Base-by-base conservation (phyloP, 1,140 invertebrate species). In the Aphidius ervi region DNA sequence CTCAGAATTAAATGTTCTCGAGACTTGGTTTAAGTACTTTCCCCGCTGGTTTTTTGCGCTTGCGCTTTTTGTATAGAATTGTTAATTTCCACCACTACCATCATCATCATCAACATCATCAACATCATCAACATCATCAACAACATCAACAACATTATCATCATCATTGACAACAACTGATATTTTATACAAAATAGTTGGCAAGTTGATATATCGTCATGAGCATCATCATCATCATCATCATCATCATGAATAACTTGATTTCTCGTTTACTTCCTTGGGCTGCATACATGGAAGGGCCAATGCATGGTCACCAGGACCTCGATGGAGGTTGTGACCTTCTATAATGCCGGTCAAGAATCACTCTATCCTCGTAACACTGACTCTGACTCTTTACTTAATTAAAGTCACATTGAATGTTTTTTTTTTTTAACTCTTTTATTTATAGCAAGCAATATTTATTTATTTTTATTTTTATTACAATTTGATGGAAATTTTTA, bases 1-100 rank as follows among this genome's bases (percentile, higher is more conserved):
- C 75, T 75, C 75, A 69, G 63, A 63, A 65, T 50, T 65, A 54
- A 55, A 68, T 70, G 63, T 54, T 65, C 67, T 59, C 68, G 65
- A 63, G 63, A 71, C 68, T 69, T 74, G 64, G 23, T 75, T 76
- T 77, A 75, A 77, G 72, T 77, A 77, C 74, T 74, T 74, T 77
- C 73, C 58, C 68, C 56, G 54, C 57, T 47, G 55, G 39, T 63
- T 37, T 31, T 3, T 56, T 59, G 62, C 52, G 48, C 63, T 65
- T 59, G 58, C 56, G 59, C 59, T 41, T 53, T 42, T 57, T 50
- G 46, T 42, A 31, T 3, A 31, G 4, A 3, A 31, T 31, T 1
- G 23, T 31, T 4, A 31, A 31, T 31, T 31, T 31, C 23, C 23
- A 31, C 23, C 23, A 31, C 23, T 31, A 31, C 23, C 4, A 4